A percentile compares a stretch with the other conserved stretches of the same genome.
Evolutionary conservation across 2,797 vertebrate species (phyloP).

Genomic region (Sphenodon punctatus): DNA sequence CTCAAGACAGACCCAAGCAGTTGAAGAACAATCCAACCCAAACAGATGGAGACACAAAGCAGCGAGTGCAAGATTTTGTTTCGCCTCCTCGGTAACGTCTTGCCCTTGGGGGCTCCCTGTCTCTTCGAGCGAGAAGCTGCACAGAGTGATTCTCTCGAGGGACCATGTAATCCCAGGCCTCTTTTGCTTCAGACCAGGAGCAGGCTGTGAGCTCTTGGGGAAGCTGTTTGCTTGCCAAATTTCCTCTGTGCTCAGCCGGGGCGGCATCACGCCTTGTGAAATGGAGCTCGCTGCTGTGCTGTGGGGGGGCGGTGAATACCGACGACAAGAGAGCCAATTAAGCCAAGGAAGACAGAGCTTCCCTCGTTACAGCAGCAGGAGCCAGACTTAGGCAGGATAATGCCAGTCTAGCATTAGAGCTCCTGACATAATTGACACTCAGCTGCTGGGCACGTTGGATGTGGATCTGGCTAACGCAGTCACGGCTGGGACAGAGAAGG

Average conservation of each 20-base stretch:
- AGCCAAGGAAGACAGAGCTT: background rate
- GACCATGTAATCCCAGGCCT: too few relatives aligned
- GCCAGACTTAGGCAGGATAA: background rate
- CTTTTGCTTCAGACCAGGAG: too few relatives aligned
- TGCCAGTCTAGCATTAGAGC: background rate
- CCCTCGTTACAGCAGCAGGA: background rate
- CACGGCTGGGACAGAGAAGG: background rate
- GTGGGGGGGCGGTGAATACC: background rate
- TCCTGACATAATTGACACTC: background rate
- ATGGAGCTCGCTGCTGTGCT: background rate
- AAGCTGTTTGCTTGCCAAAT: background rate
- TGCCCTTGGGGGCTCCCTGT: too few relatives aligned
- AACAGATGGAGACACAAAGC: too few relatives aligned
- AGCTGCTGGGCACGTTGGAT: background rate
- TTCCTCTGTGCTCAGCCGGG: background rate
- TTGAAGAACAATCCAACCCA: too few relatives aligned
- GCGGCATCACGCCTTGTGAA: too few relatives aligned
- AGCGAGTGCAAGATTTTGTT: too few relatives aligned
- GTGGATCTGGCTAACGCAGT: background rate
- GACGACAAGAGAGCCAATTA: background rate
- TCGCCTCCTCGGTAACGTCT: too few relatives aligned
- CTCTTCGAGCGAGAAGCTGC: too few relatives aligned
- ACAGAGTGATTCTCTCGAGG: too few relatives aligned
- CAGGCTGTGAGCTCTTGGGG: too few relatives aligned
- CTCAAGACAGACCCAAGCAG: too few relatives aligned